Conservation (phyloP, 2,888 invertebrate species). For the Polia nebulosa region DNA sequence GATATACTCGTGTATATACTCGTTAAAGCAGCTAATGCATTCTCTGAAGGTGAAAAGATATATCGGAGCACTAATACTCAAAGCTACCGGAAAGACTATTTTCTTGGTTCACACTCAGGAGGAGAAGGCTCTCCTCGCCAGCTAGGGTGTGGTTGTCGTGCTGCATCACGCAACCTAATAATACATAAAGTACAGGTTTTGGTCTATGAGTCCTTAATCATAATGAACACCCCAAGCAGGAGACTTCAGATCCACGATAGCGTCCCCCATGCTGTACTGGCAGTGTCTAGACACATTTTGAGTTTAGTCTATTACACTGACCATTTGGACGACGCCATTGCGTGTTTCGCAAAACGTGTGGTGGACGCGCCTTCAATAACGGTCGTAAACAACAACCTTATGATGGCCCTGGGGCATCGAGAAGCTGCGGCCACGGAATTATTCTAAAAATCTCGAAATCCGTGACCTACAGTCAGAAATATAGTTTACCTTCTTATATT, state of each 20-base stretch:
- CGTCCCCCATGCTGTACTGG: slow-evolving; percentile 48
- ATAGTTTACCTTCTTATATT: no score
- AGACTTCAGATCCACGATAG: slow-evolving; percentile 37
- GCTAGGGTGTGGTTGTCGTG: slow-evolving; percentile 37
- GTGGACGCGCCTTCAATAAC: background rate
- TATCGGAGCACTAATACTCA: slow-evolving; percentile 15
- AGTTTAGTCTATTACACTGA: slow-evolving; percentile 46
- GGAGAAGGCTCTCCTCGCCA: slow-evolving; percentile 32
- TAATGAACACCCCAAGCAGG: slow-evolving; percentile 30
- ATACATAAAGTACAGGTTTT: slow-evolving; percentile 57
- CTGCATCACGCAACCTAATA: slow-evolving; percentile 42
- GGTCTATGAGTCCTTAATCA: slow-evolving; percentile 32
- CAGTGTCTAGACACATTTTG: slow-evolving; percentile 45
- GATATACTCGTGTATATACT: slow-evolving; percentile 44
- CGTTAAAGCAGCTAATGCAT: slow-evolving; percentile 15
- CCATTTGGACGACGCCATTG: slow-evolving; percentile 27
- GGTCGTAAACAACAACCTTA: slow-evolving; percentile 35
- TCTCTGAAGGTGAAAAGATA: slow-evolving; percentile 31
- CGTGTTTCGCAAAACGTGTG: slow-evolving; percentile 19
- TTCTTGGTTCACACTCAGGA: slow-evolving; percentile 52
- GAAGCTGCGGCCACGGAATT: no score
- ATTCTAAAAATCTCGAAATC: no score
- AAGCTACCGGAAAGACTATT: slow-evolving; percentile 20
- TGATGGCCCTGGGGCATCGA: slow-evolving; percentile 14
- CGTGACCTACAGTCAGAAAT: no score